Evolutionary conservation across 2,797 vertebrate species (phyloP).

Genomic region (Chrosomus eos): DNA sequence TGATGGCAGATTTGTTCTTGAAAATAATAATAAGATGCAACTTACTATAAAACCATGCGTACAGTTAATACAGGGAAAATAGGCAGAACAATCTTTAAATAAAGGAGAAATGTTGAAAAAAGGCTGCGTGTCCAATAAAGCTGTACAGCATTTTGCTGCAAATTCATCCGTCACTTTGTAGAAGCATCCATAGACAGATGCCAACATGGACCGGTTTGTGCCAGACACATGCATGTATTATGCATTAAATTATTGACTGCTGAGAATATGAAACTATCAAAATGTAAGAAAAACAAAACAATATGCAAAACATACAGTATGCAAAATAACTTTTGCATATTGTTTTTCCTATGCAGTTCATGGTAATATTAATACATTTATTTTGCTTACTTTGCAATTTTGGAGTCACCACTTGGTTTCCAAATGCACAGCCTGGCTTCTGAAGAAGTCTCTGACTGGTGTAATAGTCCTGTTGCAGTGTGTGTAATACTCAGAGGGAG

Average conservation of each 20-base stretch:
- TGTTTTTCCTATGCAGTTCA: neutral
- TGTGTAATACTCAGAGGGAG: constrained; percentile 45
- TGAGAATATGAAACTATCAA: neutral
- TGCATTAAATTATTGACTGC: neutral
- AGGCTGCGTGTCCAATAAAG: neutral
- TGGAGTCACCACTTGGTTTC: neutral
- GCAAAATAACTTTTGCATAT: neutral
- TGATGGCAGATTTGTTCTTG: no score
- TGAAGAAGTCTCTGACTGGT: neutral
- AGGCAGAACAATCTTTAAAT: neutral
- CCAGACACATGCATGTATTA: neutral
- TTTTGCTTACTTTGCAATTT: neutral
- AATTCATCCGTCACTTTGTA: neutral
- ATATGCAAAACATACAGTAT: neutral
- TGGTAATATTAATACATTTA: neutral
- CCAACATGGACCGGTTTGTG: neutral
- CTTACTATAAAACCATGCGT: no score
- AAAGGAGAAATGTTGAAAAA: neutral
- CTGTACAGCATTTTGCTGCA: neutral
- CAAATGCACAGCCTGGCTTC: neutral
- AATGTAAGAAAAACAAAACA: neutral
- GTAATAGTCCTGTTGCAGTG: constrained; percentile 23
- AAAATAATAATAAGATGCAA: no score
- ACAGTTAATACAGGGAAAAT: neutral
- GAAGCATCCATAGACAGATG: neutral